Base-by-base conservation (phyloP, 2,797 vertebrate species). In the Liparis tanakae region DNA sequence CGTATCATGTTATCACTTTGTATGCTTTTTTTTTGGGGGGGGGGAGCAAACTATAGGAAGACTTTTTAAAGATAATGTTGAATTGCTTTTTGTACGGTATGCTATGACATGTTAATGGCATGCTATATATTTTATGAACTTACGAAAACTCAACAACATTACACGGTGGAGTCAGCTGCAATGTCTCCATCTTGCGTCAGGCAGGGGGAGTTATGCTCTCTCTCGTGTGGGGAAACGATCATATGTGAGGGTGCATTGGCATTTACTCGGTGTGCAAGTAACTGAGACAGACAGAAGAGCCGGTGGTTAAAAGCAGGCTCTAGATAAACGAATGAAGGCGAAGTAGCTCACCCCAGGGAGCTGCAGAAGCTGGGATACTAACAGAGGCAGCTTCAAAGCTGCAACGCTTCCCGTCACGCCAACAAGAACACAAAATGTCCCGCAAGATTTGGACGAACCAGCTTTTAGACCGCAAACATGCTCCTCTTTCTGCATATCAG, bases 331-430 rank as follows among this genome's bases (percentile, higher is more conserved):
- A 6, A 37, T 1, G 41, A 36, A 55, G 2, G 6, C 0, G 8
- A 50, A 53, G 14, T 30, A 68, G 92, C 96, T 96, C 88, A 99
- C 97, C 85, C 78, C 94, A 0, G 96, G 89, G 56, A 97, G 87
- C 51, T 96, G 92, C 82, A 97, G 93, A 76, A 99, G 93, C 43
- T 93, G 91, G 0, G 88, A 74, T 0, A 98, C 72, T 63, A 99
- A 85, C 66, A 95, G 60, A 20, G 98, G 97, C 57, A 98, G 88
- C 80, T 98, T 99, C 60, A 99, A 87, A 4, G 97, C 95, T 55
- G 98, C 98, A 0, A 98, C 98, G 0, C 98, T 99, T 18, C 97
- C 98, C 0, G 97, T 99, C 33, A 97, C 97, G 1, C 96, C 97
- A 43, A 99, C 84, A 1, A 99, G 94, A 33, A 99, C 83, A 0